Evolutionary conservation across 2,113 vertebrate species (phyloP), one percentile per base, ranked within the genome.

Genomic region (Toxostoma redivivum): DNA sequence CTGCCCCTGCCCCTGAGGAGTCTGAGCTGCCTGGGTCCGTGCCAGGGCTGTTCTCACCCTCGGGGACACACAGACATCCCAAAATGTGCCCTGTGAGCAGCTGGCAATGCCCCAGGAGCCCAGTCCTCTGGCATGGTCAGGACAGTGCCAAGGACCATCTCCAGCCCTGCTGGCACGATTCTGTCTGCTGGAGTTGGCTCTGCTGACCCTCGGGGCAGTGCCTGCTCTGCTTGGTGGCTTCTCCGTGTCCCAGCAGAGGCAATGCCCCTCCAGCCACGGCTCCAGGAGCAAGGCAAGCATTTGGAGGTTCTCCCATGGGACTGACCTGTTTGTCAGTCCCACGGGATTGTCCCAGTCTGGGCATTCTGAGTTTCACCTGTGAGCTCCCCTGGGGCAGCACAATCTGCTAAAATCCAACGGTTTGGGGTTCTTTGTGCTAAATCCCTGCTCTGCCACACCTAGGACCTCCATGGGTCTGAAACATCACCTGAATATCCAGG

Each of bases 331-430:
- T 11, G 30, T 51, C 24, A 62, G 3, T 51, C 10, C 58, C 23
- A 6, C 9, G 50, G 50, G 42, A 57, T 57, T 40, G 24, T 30
- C 30, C 30, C 42, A 25, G 31, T 27, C 44, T 50, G 53, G 54
- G 38, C 61, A n/a, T 10, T 45, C 60, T n/a, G 58, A 74, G 69
- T 12, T 25, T 38, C n/a, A 20, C 30, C 62, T 31, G 0, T 5
- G 81, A 87, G 67, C 37, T 87, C 50, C 35, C 9, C n/a, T 37
- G 25, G 28, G 45, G 19, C 70, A 94, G 56, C 24, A 10, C 27
- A 19, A 19, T 14, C 82, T 45, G 47, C n/a, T 40, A 22, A 48
- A 85, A 50, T 44, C 64, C 64, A 58, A 0, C 0, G 0, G 2
- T 31, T 54, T 42, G 15, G 5, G 8, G 5, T 58, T 56, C 45